These are phyloP conservation scores for Lithophane leautieri DNA, from an alignment of 2,888 invertebrate species.

Conservation along the genomic window DNA sequence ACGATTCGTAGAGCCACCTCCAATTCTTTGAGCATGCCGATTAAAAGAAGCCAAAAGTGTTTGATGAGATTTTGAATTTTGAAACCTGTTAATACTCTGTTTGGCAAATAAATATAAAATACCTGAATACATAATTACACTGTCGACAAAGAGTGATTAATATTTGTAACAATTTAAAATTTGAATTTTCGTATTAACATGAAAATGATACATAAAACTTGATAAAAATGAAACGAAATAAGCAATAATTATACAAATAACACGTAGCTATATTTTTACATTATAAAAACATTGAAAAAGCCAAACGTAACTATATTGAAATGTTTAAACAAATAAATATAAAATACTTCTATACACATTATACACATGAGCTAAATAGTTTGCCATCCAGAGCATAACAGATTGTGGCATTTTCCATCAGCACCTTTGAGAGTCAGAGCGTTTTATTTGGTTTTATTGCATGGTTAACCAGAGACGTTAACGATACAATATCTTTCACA, in stretches of 20 bases:
- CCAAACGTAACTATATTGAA: slow-evolving; percentile 7
- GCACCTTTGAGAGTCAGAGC: slow-evolving; percentile 74
- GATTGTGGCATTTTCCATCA: slow-evolving; percentile 78
- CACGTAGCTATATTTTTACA: slow-evolving; percentile 4
- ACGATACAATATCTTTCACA: slow-evolving; percentile 53
- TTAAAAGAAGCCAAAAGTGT: slow-evolving; percentile 81
- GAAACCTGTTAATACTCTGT: slow-evolving; percentile 84
- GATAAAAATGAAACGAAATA: slow-evolving; percentile 9
- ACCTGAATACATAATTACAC: slow-evolving; percentile 20
- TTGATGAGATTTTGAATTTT: slow-evolving; percentile 86
- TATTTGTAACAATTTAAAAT: background rate
- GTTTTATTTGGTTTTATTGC: slow-evolving; percentile 44
- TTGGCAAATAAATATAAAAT: slow-evolving; percentile 76
- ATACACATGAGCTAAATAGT: slow-evolving; percentile 65
- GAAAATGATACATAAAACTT: slow-evolving; percentile 6
- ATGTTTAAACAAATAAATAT: slow-evolving; percentile 43
- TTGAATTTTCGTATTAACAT: background rate
- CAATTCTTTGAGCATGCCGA: slow-evolving; percentile 88
- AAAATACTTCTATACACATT: slow-evolving; percentile 49
- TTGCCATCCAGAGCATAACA: slow-evolving; percentile 87
- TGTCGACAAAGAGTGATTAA: background rate
- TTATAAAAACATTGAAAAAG: slow-evolving; percentile 28
- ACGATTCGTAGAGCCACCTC: slow-evolving; percentile 80
- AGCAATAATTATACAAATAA: slow-evolving; percentile 25
- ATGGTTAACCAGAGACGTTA: slow-evolving; percentile 59